A percentile compares a stretch with the other conserved stretches of the same genome.
Conservation (phyloP, 2,888 invertebrate species). For the Ectemnius cavifrons region DNA sequence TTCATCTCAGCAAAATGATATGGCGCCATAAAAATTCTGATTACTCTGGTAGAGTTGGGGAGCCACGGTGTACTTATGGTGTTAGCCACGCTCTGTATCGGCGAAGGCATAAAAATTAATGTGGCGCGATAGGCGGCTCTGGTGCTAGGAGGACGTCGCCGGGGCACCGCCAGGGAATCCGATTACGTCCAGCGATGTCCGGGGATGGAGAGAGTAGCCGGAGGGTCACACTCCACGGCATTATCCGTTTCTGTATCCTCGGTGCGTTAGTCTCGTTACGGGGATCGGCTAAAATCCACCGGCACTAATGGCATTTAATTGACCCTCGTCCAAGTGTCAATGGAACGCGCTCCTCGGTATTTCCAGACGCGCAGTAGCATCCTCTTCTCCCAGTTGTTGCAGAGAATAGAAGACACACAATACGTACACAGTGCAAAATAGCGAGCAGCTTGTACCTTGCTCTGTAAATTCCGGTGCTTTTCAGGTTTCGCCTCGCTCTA, state of each 20-base stretch:
- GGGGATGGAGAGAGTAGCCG: slow-evolving; percentile 29
- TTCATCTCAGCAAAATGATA: too few species aligned
- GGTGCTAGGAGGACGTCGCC: not conserved
- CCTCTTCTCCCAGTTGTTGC: too few species aligned
- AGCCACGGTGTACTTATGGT: too few species aligned
- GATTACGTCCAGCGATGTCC: slow-evolving; percentile 56
- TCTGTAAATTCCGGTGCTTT: not conserved
- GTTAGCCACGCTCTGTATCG: too few species aligned
- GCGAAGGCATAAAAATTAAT: slow-evolving; percentile 59
- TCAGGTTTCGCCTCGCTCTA: not conserved
- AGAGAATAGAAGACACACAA: too few species aligned
- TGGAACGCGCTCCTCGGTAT: slow-evolving; percentile 39
- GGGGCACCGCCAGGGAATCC: slow-evolving; percentile 47
- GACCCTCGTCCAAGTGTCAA: slow-evolving; percentile 65
- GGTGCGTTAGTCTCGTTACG: slow-evolving; percentile 52
- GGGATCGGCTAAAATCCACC: slow-evolving; percentile 60
- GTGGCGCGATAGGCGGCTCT: slow-evolving; percentile 31
- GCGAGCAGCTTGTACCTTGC: not conserved
- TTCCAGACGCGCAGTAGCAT: too few species aligned
- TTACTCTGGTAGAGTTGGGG: too few species aligned
- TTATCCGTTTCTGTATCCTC: slow-evolving; percentile 50
- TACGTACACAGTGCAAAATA: too few species aligned
- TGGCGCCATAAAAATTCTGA: too few species aligned
- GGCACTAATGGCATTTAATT: slow-evolving; percentile 65
- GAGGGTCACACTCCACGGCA: slow-evolving; percentile 38